Evolutionary conservation across 37 sponge, comb jelly and placozoan genomes (phyloP).

Genomic region (Halichondria panicea): DNA sequence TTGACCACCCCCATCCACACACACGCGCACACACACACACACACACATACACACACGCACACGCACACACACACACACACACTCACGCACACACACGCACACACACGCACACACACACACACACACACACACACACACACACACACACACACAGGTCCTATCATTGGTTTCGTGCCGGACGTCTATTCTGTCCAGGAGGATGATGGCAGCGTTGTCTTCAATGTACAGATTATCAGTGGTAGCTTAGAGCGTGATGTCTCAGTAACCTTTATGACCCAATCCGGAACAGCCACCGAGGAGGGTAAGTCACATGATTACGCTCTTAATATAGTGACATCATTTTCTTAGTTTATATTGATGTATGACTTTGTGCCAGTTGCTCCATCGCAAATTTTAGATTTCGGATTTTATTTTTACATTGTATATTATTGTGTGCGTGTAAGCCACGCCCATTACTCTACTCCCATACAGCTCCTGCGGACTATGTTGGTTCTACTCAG

Average conservation of each 20-base stretch:
- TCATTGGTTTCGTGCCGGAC: conserved; percentile 18
- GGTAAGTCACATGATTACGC: no score
- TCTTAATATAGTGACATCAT: neutral
- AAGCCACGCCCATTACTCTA: no score
- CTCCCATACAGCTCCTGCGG: no score
- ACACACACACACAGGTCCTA: conserved; percentile 2
- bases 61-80: conserved; percentile 43
- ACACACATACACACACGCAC: conserved; percentile 26
- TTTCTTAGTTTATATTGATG: no score
- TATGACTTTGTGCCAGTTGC: neutral
- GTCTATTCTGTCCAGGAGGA: conserved; percentile 1
- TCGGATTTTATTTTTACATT: no score
- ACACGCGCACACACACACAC: conserved; percentile 41
- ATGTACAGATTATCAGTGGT: neutral
- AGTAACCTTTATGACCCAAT: neutral
- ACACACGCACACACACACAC: conserved; percentile 4
- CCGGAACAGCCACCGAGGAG: conserved; percentile 2
- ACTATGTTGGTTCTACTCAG: no score
- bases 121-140: conserved; percentile 1
- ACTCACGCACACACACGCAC: conserved; percentile 23
- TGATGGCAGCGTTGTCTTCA: neutral
- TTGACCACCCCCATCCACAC: conserved; percentile 10
- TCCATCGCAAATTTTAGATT: no score
- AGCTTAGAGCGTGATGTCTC: conserved; percentile 4
- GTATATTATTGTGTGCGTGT: no score